Percentiles rank a stretch among this genome's conserved stretches.
Evolutionary conservation across 2,888 invertebrate genomes (phyloP).

Genomic region (Aphelenchoides bicaudatus): DNA sequence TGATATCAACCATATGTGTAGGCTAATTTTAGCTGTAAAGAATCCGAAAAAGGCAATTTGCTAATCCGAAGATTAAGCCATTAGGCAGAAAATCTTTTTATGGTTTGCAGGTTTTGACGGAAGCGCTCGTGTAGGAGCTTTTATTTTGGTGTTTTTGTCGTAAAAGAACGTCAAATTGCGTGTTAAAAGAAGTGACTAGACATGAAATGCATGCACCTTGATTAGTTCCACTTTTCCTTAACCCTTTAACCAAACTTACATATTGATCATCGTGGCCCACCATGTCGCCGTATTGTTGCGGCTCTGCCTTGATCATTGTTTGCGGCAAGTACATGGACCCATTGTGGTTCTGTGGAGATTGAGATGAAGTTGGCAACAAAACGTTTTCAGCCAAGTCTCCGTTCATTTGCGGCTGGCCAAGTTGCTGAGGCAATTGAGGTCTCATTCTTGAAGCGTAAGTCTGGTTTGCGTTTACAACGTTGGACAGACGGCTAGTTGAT

Average conservation of each 20-base stretch:
- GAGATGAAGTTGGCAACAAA: neutral
- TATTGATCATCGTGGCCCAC: neutral
- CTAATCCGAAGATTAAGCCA: too few relatives aligned
- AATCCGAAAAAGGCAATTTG: too few relatives aligned
- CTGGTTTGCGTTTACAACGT: neutral
- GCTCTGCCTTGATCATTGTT: slow-evolving; percentile 4
- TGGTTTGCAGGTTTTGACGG: too few relatives aligned
- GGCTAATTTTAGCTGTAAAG: too few relatives aligned
- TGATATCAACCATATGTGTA: too few relatives aligned
- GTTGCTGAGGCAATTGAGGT: slow-evolving; percentile 1
- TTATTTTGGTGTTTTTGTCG: too few relatives aligned
- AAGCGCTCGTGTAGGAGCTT: too few relatives aligned
- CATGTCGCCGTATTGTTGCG: neutral
- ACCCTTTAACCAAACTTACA: neutral
- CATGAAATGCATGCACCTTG: neutral
- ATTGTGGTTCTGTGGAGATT: neutral
- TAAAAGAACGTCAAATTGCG: too few relatives aligned
- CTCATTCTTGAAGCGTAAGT: slow-evolving; percentile 6
- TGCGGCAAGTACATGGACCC: neutral
- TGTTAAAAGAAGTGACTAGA: too few relatives aligned
- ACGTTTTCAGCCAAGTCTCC: slow-evolving; percentile 9
- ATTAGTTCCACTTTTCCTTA: neutral
- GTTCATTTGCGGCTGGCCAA: neutral
- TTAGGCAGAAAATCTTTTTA: too few relatives aligned
- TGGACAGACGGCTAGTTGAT: neutral